These are phyloP conservation scores for Gracilinanus agilis DNA, from an alignment of 2,113 vertebrate genomes.

Conservation along the genomic window DNA sequence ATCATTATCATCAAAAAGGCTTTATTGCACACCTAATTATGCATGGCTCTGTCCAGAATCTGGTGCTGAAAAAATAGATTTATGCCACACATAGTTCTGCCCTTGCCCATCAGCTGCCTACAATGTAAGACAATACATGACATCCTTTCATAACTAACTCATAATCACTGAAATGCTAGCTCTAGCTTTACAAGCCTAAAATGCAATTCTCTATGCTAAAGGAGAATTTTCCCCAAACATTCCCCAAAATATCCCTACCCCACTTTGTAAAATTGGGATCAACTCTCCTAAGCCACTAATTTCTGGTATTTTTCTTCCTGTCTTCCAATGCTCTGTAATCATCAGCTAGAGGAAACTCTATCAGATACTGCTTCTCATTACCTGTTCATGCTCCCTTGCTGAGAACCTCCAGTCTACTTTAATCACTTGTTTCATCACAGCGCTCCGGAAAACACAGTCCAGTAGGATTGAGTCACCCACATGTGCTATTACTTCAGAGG, in stretches of 20 bases:
- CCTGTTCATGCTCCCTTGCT: neutral
- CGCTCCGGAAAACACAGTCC: slow-evolving; percentile 76
- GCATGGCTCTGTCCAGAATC: slow-evolving; percentile 4
- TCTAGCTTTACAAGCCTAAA: neutral
- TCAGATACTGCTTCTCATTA: slow-evolving; percentile 36
- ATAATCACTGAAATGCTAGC: slow-evolving; percentile 1
- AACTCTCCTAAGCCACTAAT: neutral
- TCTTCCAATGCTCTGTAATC: neutral
- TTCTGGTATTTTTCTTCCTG: neutral
- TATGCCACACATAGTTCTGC: neutral
- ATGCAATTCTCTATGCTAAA: neutral
- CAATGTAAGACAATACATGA: slow-evolving; percentile 6
- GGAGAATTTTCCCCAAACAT: neutral
- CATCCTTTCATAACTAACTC: neutral
- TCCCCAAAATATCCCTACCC: neutral
- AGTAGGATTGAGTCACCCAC: slow-evolving; percentile 79
- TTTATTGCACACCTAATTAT: neutral
- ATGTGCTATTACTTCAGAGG: slow-evolving; percentile 60
- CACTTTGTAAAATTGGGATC: neutral
- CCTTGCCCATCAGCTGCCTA: neutral
- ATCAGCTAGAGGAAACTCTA: neutral
- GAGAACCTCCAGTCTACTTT: slow-evolving; percentile 82
- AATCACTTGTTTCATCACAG: slow-evolving; percentile 28
- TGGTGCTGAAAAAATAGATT: slow-evolving; percentile 28
- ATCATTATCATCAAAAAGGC: neutral